These are phyloP conservation scores for Drosophila eohydei DNA, from an alignment of 2,888 invertebrate species.

Conservation along the genomic window DNA sequence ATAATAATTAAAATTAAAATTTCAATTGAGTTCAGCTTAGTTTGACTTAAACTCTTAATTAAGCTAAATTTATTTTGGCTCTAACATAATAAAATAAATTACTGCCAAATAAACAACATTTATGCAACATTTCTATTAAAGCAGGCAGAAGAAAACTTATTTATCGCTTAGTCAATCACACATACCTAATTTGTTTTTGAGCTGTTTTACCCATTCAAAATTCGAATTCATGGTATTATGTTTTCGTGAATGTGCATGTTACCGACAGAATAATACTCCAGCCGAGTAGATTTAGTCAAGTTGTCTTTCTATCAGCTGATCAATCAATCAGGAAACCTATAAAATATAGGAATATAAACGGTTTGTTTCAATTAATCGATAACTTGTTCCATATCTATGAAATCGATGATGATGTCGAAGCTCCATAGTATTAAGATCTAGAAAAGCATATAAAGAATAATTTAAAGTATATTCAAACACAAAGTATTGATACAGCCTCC, in stretches of 20 bases:
- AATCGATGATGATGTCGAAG: no score
- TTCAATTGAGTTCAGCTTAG: neutral
- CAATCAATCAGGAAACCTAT: neutral
- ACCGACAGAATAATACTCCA: neutral
- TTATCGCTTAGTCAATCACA: neutral
- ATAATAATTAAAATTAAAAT: neutral
- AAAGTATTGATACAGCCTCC: no score
- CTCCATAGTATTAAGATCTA: no score
- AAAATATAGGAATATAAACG: neutral
- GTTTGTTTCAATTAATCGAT: no score
- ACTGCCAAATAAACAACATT: neutral
- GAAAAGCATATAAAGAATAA: no score
- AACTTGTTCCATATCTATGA: no score
- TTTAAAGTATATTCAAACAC: no score
- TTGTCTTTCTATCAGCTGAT: neutral
- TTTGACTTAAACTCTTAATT: neutral
- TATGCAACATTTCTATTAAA: neutral
- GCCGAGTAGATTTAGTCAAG: no score
- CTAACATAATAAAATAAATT: neutral
- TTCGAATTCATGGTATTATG: neutral
- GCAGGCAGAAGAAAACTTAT: neutral
- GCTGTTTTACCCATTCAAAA: no score
- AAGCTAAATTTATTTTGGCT: neutral
- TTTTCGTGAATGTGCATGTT: neutral
- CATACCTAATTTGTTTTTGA: no score